Evolutionary conservation across 2,113 vertebrate species (phyloP), one percentile per base, ranked within the genome.

Genomic region (Corydoras sp.): DNA sequence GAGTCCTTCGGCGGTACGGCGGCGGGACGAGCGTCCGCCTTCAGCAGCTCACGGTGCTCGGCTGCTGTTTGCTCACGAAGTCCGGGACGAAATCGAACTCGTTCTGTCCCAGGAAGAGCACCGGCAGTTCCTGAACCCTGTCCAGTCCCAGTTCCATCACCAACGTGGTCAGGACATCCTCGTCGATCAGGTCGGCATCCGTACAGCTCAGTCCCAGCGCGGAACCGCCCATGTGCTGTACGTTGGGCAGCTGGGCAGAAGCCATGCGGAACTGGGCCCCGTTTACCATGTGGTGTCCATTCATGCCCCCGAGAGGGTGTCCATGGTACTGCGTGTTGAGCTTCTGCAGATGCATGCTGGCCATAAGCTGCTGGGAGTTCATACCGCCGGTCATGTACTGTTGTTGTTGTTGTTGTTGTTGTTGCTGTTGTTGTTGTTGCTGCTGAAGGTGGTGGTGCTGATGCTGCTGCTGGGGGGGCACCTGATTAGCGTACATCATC

Each of bases 61-160:
- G 90, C 69, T 97, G 94, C 81, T 96, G 95, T 88, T 95, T 96
- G 84, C 88, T 92, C 72, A 97, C 96, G 87, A 98, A 96, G 92
- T 99, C 97, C 58, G 94, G 92, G 82, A 98, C 91, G 81, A 97
- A 98, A 86, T 98, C 96, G 73, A 99, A 96, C 88, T 99, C 97
- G 56, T 98, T 98, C 86, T 99, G 97, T 84, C 95, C 95, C 83
- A 99, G 84, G 83, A 94, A 98, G 64, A 99, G 93, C 88, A 98
- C 97, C 0, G 97, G 97, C 77, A 99, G 88, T 87, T 99, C 96
- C 78, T 95, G 93, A 85, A 98, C 93, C 59, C 95, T 91, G 81
- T 99, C 95, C 87, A 99, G 84, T 5, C 95, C 97, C 68, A 99
- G 88, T 84, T 99, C 97, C 80, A 96, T 88, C 66, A 94, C 95